These are phyloP conservation scores for Thelaira solivaga DNA, from an alignment of 2,888 invertebrate species.

Conservation along the genomic window DNA sequence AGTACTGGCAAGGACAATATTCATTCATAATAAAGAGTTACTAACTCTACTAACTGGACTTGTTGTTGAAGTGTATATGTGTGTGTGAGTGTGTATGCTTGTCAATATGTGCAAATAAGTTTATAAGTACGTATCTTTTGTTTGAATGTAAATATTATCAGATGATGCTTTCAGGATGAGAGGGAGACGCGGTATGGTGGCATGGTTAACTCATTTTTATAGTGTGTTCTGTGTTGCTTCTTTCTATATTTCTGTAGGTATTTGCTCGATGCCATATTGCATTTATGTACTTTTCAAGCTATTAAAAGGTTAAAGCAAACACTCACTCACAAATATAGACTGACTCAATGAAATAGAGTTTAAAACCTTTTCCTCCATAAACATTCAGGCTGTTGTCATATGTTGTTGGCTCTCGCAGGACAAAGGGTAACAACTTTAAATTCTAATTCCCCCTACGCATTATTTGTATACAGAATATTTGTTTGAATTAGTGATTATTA, in stretches of 20 bases:
- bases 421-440: conserved; percentile 30
- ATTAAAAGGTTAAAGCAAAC: conserved; percentile 61
- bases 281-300: conserved; percentile 59
- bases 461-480: conserved; percentile 37
- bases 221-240: background rate
- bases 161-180: conserved; percentile 49
- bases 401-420: conserved; percentile 7
- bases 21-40: conserved; percentile 41
- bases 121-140: conserved; percentile 54
- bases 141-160: conserved; percentile 55
- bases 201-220: conserved; percentile 28
- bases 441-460: conserved; percentile 27
- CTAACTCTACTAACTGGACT: background rate
- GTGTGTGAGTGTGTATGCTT: background rate
- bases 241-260: too few relatives aligned
- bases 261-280: conserved; percentile 59
- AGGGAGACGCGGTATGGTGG: conserved; percentile 33
- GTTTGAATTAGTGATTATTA: conserved; percentile 21
- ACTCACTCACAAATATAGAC: conserved; percentile 43
- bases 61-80: background rate
- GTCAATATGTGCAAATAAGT: conserved; percentile 20
- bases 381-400: conserved; percentile 20
- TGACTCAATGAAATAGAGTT: conserved; percentile 34
- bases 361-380: conserved; percentile 4
- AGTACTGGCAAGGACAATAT: conserved; percentile 14